Evolutionary conservation across 2,113 vertebrate genomes (phyloP).

Genomic region (Atrichornis clamosus): DNA sequence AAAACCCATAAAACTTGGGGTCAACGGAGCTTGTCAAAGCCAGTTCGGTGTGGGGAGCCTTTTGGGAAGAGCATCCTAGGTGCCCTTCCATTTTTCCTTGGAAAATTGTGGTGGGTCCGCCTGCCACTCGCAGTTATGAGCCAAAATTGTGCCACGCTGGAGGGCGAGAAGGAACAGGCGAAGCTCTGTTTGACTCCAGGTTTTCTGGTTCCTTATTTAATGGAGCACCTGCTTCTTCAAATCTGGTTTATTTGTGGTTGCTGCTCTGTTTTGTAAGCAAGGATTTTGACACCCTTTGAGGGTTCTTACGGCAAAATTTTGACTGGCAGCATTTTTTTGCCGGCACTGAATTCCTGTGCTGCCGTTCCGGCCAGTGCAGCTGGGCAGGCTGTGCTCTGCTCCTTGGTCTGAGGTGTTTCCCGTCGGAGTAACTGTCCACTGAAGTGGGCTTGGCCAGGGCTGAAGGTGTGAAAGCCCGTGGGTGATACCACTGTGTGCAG

Average conservation of each 20-base stretch:
- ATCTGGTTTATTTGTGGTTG: conserved; percentile 63
- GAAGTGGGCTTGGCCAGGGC: background rate
- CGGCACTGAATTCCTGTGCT: conserved; percentile 13
- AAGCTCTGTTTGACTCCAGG: conserved; percentile 38
- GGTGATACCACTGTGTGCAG: background rate
- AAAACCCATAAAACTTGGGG: conserved; percentile 20
- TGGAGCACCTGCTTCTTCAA: conserved; percentile 47
- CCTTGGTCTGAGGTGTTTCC: background rate
- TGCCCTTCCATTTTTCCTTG: background rate
- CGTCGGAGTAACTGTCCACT: background rate
- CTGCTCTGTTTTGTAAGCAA: conserved; percentile 59
- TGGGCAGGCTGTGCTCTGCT: conserved; percentile 4
- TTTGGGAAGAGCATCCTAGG: background rate
- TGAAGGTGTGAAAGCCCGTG: background rate
- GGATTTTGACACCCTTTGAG: conserved; percentile 48
- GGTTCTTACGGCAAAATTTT: conserved; percentile 30
- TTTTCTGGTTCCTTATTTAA: conserved; percentile 58
- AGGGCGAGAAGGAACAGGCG: background rate
- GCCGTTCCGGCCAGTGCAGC: background rate
- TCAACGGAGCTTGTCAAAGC: conserved; percentile 21
- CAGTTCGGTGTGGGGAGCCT: background rate
- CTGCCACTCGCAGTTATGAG: background rate
- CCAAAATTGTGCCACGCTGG: background rate
- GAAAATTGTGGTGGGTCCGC: background rate
- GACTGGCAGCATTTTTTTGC: conserved; percentile 16